Base-by-base conservation (phyloP, 2,888 invertebrate species). In the Uropetala carovei region DNA sequence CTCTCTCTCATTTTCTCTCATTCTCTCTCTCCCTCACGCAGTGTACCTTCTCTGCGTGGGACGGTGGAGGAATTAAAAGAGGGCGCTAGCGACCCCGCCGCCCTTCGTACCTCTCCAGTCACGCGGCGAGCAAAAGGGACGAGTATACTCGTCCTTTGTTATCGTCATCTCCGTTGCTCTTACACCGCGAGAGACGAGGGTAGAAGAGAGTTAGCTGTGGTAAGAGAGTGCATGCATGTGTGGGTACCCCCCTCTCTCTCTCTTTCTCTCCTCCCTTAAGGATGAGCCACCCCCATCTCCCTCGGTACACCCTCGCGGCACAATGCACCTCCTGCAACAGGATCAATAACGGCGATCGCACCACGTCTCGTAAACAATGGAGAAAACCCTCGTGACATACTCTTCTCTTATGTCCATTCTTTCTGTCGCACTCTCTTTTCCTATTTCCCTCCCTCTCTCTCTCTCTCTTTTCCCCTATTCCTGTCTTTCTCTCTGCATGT, bases 21-120 rank as follows among this genome's bases (percentile, higher is more conserved):
- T 18, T 18, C 5, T 68, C 68, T n/a, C 22, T 5, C 22, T 22
- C 64, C 16, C 16, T 64, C 64, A 16, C 64, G 0, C 64, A 16
- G 0, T 3, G 5, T 3, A 43, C 64, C 16, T 5, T n/a, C 18
- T 16, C 68, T 68, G 68, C 68, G 68, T n/a, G 22, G 18, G 68
- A 68, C 68, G 18, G 68, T 22, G 68, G 22, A 68, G 18, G 68
- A 68, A 68, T 68, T 68, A 68, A 68, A 68, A 68, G 68, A 68
- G 68, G 68, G n/a, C 68, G 18, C 68, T 7, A 16, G 68, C 22
- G n/a, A 9, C 68, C 18, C 18, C n/a, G 68, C n/a, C 9, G n/a
- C 68, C n/a, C 22, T n/a, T 68, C 68, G 68, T 68, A 22, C 68
- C n/a, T 68, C 43, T 43, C 43, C 43, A 43, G 43, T 43, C 68